A percentile compares a stretch with the other conserved stretches of the same genome.
Conservation (phyloP, 2,113 vertebrate species). For the Oryzias celebensis region DNA sequence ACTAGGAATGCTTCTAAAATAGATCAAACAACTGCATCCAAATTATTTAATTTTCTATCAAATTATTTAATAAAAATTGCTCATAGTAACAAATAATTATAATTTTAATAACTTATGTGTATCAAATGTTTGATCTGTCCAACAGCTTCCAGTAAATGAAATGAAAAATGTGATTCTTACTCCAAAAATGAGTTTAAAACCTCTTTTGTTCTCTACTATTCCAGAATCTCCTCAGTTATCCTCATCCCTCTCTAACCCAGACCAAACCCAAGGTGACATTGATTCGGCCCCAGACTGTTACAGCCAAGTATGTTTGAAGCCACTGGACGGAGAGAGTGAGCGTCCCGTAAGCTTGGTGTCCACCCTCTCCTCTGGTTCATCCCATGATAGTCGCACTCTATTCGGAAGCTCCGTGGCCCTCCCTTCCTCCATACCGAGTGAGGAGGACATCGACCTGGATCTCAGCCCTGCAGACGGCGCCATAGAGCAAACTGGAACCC, state of each 20-base stretch:
- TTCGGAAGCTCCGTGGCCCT: constrained; percentile 72
- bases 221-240: constrained; percentile 80
- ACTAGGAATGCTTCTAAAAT: too few species aligned
- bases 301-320: constrained; percentile 59
- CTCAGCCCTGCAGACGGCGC: constrained; percentile 64
- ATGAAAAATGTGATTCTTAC: not conserved
- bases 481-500: constrained; percentile 29
- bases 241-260: constrained; percentile 65
- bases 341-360: constrained; percentile 79
- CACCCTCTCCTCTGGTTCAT: constrained; percentile 81
- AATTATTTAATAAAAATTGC: too few species aligned
- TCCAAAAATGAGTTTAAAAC: not conserved
- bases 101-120: not conserved
- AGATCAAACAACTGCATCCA: too few species aligned
- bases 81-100: not conserved
- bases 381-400: constrained; percentile 74
- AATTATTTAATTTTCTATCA: too few species aligned
- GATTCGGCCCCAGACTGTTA: constrained; percentile 61
- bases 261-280: constrained; percentile 77
- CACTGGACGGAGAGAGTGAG: constrained; percentile 74
- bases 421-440: constrained; percentile 42
- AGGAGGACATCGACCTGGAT: constrained; percentile 74
- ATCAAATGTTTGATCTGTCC: not conserved
- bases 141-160: not conserved
- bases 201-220: not conserved